Percentiles rank a stretch among this genome's conserved stretches.
Conservation (phyloP, 2,888 invertebrate genomes). For the Nomada hirtipes region DNA sequence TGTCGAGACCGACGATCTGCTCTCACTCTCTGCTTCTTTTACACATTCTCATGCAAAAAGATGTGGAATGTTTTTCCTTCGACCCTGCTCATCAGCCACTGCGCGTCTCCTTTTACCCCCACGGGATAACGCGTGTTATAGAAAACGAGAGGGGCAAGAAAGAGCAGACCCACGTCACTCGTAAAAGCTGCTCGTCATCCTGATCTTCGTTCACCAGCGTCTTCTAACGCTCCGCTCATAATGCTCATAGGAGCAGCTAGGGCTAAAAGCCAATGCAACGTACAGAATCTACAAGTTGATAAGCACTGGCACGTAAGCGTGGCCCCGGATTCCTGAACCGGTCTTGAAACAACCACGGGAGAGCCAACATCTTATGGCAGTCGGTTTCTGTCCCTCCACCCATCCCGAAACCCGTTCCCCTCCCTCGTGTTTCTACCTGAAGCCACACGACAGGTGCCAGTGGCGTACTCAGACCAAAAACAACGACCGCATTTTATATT, state of each 20-base stretch:
- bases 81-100: not conserved
- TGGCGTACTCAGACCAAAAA: slow-evolving; percentile 78
- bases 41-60: slow-evolving; percentile 22
- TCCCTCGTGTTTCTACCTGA: slow-evolving; percentile 66
- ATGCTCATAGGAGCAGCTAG: not conserved
- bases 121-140: slow-evolving; percentile 8
- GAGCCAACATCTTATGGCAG: slow-evolving; percentile 71
- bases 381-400: slow-evolving; percentile 72
- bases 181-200: slow-evolving; percentile 54
- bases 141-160: slow-evolving; percentile 7
- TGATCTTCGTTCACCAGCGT: slow-evolving; percentile 19
- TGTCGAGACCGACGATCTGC: not conserved
- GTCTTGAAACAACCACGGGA: slow-evolving; percentile 75
- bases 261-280: not conserved
- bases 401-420: slow-evolving; percentile 52
- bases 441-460: slow-evolving; percentile 84
- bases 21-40: not conserved
- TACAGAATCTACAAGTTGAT: slow-evolving; percentile 71
- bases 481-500: slow-evolving; percentile 73
- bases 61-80: slow-evolving; percentile 19
- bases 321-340: slow-evolving; percentile 84
- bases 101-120: not conserved
- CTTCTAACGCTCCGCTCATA: not conserved
- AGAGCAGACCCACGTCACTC: slow-evolving; percentile 21
- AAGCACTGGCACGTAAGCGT: slow-evolving; percentile 81